phyloP scores from a whole-genome alignment of 2,113 vertebrate species.

The Chrysemys picta region DNA sequence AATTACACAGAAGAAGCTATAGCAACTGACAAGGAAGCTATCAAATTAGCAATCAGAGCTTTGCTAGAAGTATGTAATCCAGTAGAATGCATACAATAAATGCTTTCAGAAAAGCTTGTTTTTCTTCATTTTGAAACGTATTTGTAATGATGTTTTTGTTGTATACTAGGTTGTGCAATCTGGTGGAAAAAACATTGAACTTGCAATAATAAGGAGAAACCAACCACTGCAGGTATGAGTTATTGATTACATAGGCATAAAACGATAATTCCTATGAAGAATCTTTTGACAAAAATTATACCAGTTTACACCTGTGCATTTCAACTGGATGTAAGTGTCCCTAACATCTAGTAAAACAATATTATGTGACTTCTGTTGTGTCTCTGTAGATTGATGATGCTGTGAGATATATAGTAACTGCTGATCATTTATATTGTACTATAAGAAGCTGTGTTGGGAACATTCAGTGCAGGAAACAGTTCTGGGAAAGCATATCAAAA shows the following conservation, averaged over 20 bases:
- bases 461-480: conserved; percentile 28
- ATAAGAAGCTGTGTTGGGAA: conserved; percentile 49
- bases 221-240: conserved; percentile 81
- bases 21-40: conserved; percentile 82
- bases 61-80: conserved; percentile 84
- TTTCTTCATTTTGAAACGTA: neutral
- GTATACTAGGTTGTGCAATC: conserved; percentile 82
- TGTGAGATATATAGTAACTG: conserved; percentile 60
- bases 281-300: conserved; percentile 56
- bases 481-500: conserved; percentile 60
- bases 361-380: conserved; percentile 58
- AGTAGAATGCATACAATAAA: neutral
- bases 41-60: conserved; percentile 85
- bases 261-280: conserved; percentile 4
- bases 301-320: conserved; percentile 55
- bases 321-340: conserved; percentile 42
- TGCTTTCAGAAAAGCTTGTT: neutral
- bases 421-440: conserved; percentile 59
- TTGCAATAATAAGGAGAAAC: conserved; percentile 85
- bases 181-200: conserved; percentile 85
- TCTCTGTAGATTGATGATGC: conserved; percentile 59
- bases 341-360: conserved; percentile 31
- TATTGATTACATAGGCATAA: conserved; percentile 30
- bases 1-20: conserved; percentile 85
- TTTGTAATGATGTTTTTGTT: conserved; percentile 14